Conservation (phyloP, 2,113 vertebrate species). For the Tupaia chinensis region DNA sequence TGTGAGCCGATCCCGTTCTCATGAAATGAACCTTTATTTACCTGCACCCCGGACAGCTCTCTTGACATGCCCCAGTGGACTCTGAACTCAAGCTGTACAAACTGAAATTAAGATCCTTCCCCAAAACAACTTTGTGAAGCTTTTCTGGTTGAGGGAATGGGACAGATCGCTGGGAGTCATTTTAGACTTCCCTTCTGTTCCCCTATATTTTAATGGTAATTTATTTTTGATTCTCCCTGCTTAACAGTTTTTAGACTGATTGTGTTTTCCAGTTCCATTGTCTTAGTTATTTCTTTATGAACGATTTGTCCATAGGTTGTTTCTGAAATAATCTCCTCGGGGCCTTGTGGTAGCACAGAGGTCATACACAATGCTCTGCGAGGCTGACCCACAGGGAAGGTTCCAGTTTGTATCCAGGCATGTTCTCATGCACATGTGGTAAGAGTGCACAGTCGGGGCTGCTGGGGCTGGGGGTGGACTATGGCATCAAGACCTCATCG, state of each 20-base stretch:
- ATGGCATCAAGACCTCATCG: no score
- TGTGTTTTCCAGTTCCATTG: neutral
- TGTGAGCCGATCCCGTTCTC: neutral
- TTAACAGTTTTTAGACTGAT: slow-evolving; percentile 15
- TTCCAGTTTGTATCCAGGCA: no score
- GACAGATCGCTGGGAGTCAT: neutral
- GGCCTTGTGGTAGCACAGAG: no score
- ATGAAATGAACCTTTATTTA: neutral
- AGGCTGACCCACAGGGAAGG: no score
- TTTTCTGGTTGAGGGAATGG: neutral
- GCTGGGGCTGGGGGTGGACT: no score
- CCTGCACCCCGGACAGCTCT: neutral
- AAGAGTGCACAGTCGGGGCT: no score
- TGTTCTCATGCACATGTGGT: no score
- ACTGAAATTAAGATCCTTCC: neutral
- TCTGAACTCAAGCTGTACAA: neutral
- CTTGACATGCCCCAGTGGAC: neutral
- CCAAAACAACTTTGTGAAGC: neutral
- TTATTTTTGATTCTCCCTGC: neutral
- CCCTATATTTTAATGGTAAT: neutral
- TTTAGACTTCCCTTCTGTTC: neutral
- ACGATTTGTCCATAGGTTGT: neutral
- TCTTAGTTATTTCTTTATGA: neutral
- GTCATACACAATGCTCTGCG: no score
- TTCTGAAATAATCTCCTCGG: neutral